Evolutionary conservation across 2,113 vertebrate genomes (phyloP), one percentile per base, ranked within the genome.

Genomic region (Ochotona princeps): DNA sequence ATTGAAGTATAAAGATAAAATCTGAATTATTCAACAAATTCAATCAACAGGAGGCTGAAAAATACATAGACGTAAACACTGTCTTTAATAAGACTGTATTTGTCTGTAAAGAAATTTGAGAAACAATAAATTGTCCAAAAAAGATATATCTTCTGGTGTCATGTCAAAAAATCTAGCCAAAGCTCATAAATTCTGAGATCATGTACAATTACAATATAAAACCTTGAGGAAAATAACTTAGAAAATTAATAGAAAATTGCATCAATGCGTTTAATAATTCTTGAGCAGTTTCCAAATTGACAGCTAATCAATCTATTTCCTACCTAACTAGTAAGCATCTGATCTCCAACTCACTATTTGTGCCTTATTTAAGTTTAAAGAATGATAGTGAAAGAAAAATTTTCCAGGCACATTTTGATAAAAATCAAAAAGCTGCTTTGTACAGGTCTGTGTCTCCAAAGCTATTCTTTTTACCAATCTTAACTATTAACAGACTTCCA

Each of bases 341-440:
- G 73, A 47, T 78, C 26, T 20, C 67, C 80, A 75, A 96, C 63
- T 47, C 2, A 96, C 38, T 70, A 92, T 92, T 70, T 89, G 72
- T 93, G 17, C 66, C 54, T 69, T 96, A 49, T 72, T 94, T 82
- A 1, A 0, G 54, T 69, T 61, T 35, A 61, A 73, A 94, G 87
- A 94, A 96, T 21, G 17, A 10, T 93, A 97, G 95, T 94, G 54
- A 96, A 97, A 78, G 82, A 92, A 18, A 96, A 95, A 89, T 83
- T 96, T 96, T 97, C 11, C 67, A 97, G 74, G 94, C 93, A 95
- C 60, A 92, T 78, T 79, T 44, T 30, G n/a, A 81, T 9, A 9
- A 94, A 92, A 96, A 94, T 93, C 86, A 91, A 66, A 28, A 95
- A 95, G 89, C 74, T 0, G 57, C 90, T 96, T 93, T 93, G 15